These are phyloP conservation scores for Pituophis catenifer DNA, from an alignment of 2,113 vertebrate species.

Conservation along the genomic window DNA sequence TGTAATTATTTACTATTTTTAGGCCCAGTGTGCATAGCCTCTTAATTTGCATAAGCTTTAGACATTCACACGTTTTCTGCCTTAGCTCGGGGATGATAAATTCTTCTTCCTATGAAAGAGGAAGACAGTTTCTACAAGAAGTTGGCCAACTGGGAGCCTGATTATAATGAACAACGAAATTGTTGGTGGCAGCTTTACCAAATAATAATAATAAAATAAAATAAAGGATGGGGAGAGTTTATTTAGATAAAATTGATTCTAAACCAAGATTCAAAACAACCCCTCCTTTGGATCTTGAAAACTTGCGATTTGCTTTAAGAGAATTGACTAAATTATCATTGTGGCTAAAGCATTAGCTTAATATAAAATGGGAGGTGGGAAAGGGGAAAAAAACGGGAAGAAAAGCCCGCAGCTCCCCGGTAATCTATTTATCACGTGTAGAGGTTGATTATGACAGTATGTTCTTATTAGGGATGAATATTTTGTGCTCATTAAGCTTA, in stretches of 20 bases:
- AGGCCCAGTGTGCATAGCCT: conserved; percentile 68
- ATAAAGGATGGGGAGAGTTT: conserved; percentile 62
- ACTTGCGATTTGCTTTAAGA: conserved; percentile 66
- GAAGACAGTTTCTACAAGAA: conserved; percentile 68
- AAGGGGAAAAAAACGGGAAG: no score
- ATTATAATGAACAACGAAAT: conserved; percentile 67
- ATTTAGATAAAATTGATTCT: conserved; percentile 69
- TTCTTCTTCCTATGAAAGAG: conserved; percentile 74
- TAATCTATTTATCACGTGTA: conserved; percentile 59
- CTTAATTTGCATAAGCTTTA: conserved; percentile 83
- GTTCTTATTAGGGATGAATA: conserved; percentile 58
- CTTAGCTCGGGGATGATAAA: conserved; percentile 75
- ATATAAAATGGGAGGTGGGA: conserved; percentile 48
- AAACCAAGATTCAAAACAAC: conserved; percentile 66
- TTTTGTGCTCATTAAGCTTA: conserved; percentile 61
- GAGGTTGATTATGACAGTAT: conserved; percentile 56
- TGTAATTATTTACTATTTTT: conserved; percentile 83
- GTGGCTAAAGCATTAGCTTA: conserved; percentile 61
- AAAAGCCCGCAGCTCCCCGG: conserved; percentile 19
- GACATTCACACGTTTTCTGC: conserved; percentile 79
- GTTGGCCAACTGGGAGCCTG: conserved; percentile 70
- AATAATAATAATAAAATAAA: neutral
- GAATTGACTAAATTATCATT: conserved; percentile 61
- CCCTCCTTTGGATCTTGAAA: conserved; percentile 54
- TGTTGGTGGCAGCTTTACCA: conserved; percentile 52